Percentiles rank a stretch among this genome's conserved stretches.
phyloP scores from a whole-genome alignment of 2,113 vertebrate species.

The Electrona antarctica region DNA sequence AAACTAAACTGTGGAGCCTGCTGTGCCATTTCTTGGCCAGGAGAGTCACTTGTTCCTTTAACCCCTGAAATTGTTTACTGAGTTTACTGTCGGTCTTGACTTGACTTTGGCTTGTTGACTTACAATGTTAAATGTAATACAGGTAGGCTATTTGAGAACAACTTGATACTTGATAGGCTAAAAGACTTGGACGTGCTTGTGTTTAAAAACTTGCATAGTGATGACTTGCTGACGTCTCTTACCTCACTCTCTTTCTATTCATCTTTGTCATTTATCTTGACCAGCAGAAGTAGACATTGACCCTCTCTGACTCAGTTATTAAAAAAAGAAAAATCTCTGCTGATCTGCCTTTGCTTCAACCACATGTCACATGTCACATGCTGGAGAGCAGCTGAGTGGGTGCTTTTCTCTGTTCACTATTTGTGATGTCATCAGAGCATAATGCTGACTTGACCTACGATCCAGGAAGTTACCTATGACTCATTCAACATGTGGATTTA shows the following conservation, averaged over 20 bases:
- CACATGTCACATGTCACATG: constrained; percentile 41
- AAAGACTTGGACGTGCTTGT: too few relatives aligned
- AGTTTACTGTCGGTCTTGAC: too few relatives aligned
- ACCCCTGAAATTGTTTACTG: too few relatives aligned
- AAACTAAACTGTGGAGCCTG: too few relatives aligned
- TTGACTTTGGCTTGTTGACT: too few relatives aligned
- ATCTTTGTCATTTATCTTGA: constrained; percentile 62
- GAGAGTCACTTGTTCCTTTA: too few relatives aligned
- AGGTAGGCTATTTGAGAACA: too few relatives aligned
- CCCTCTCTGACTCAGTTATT: constrained; percentile 50
- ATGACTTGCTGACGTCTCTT: not conserved
- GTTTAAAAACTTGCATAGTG: too few relatives aligned
- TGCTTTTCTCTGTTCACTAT: constrained; percentile 12
- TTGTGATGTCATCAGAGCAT: constrained; percentile 34
- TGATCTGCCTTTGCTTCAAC: constrained; percentile 17
- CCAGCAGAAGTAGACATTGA: not conserved
- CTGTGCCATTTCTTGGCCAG: too few relatives aligned
- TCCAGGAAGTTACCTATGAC: constrained; percentile 15
- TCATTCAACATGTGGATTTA: too few relatives aligned
- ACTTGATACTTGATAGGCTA: too few relatives aligned
- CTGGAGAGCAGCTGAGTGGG: constrained; percentile 57
- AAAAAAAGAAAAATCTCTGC: constrained; percentile 30
- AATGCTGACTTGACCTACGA: constrained; percentile 23
- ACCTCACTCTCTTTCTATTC: not conserved
- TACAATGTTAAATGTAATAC: too few relatives aligned